Base-by-base conservation (phyloP, 2,888 invertebrate genomes). In the Steinernema scapterisci region DNA sequence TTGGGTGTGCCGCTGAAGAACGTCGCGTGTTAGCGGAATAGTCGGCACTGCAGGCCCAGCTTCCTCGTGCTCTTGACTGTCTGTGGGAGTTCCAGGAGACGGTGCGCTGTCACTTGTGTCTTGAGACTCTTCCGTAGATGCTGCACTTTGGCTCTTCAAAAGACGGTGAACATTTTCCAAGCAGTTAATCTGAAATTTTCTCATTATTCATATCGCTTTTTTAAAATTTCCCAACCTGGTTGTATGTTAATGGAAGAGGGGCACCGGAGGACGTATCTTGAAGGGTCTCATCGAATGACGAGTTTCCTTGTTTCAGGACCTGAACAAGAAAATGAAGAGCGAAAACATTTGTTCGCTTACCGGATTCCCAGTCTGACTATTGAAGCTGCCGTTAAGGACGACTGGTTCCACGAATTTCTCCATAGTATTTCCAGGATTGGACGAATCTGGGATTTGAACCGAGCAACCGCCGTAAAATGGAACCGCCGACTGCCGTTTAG, bases 131-230 rank as follows among this genome's bases (percentile, higher is more conserved):
- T 63, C 63, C 72, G n/a, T 54, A 16, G 21, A 16, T 2, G n/a
- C 45, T 52, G 52, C 45, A 23, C 23, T 73, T 44, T 85, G 85
- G 27, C 85, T 84, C 71, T 85, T 84, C 48, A 87, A 78, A 70
- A 87, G 76, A 13, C 87, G 84, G 52, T 83, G 83, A 73, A 87
- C 87, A 76, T 87, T 87, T 78, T 87, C 87, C 71, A 87, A 76
- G 51, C 86, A 86, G 77, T 86, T 87, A 78, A 87, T 87, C 77
- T 87, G 83, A 27, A 72, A 44, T 44, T 7, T n/a, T n/a, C n/a
- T n/a, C n/a, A n/a, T n/a, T n/a, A n/a, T 75, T 23, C 27, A 44
- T 3, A 16, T n/a, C 23, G 38, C 45, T 5, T 25, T 1, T 7
- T 16, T 1, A 27, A 16, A 0, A 13, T 25, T 45, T 43, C 16